Percentiles rank a stretch among this genome's conserved stretches.
Conservation (phyloP, 1,140 invertebrate genomes). For the Drosophila paulistorum region DNA sequence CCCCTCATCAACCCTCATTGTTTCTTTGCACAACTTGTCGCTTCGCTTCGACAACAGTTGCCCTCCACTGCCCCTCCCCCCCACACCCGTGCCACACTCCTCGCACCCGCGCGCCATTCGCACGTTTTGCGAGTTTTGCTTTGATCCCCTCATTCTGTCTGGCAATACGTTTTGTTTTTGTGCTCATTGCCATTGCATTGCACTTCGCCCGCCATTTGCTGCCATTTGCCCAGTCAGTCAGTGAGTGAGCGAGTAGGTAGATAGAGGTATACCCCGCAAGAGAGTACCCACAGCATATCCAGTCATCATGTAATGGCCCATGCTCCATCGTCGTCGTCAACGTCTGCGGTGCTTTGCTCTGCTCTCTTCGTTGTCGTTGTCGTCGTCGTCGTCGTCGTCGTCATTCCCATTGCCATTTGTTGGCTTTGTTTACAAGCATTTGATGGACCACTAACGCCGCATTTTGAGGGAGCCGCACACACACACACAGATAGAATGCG, state of each 20-base stretch:
- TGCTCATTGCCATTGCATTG: conserved; percentile 70
- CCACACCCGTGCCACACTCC: not conserved
- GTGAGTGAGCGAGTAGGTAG: not conserved
- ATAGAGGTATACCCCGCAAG: not conserved
- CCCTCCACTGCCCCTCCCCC: not conserved
- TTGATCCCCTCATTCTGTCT: conserved; percentile 77
- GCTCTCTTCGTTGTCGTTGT: conserved; percentile 1
- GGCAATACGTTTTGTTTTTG: conserved; percentile 72
- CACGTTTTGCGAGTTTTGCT: conserved; percentile 65
- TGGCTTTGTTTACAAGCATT: conserved; percentile 79
- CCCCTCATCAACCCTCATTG: not conserved
- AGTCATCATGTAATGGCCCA: conserved; percentile 40
- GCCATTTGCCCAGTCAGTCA: conserved; percentile 11
- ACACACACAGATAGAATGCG: conserved; percentile 45
- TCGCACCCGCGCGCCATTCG: not conserved
- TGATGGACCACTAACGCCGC: conserved; percentile 75
- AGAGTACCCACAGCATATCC: conserved; percentile 1
- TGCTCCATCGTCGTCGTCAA: conserved; percentile 27
- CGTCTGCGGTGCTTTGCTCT: too few relatives aligned
- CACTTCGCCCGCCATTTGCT: conserved; percentile 64
- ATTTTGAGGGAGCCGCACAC: conserved; percentile 53
- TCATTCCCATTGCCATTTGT: conserved; percentile 57
- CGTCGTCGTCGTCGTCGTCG: conserved; percentile 26
- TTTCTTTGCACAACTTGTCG: conserved; percentile 15
- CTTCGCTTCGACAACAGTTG: conserved; percentile 8